These are phyloP conservation scores for Hydrochoerus hydrochaeris DNA, from an alignment of 2,113 vertebrate species.

Conservation along the genomic window DNA sequence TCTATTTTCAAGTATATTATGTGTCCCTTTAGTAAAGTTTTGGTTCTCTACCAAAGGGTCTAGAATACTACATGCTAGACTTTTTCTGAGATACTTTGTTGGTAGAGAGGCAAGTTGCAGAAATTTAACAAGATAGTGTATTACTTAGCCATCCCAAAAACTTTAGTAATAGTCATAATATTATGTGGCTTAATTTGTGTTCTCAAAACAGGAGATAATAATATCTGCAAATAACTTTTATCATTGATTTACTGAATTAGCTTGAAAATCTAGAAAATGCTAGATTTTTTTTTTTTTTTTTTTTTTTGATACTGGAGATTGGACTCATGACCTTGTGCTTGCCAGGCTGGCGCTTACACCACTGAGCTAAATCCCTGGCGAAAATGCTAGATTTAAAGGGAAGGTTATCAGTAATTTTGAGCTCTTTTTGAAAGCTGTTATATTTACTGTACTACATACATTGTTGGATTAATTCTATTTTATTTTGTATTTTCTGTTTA, in stretches of 20 bases:
- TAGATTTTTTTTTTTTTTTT: neutral
- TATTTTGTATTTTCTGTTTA: constrained; percentile 50
- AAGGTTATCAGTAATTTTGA: neutral
- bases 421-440: neutral
- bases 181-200: neutral
- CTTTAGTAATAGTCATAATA: neutral
- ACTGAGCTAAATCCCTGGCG: too few relatives aligned
- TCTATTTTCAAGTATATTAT: neutral
- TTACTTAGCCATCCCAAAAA: neutral
- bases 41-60: neutral
- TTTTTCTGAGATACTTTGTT: neutral
- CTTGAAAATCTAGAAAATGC: constrained; percentile 18
- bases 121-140: neutral
- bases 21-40: neutral
- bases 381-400: constrained; percentile 34
- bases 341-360: too few relatives aligned
- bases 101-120: neutral
- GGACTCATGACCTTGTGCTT: too few relatives aligned
- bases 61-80: neutral
- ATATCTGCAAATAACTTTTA: neutral
- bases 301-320: too few relatives aligned
- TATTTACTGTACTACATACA: neutral
- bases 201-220: neutral
- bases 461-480: neutral
- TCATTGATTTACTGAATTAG: neutral